phyloP scores from a whole-genome alignment of 2,113 vertebrate species.

The Drymodes brunneopygia region DNA sequence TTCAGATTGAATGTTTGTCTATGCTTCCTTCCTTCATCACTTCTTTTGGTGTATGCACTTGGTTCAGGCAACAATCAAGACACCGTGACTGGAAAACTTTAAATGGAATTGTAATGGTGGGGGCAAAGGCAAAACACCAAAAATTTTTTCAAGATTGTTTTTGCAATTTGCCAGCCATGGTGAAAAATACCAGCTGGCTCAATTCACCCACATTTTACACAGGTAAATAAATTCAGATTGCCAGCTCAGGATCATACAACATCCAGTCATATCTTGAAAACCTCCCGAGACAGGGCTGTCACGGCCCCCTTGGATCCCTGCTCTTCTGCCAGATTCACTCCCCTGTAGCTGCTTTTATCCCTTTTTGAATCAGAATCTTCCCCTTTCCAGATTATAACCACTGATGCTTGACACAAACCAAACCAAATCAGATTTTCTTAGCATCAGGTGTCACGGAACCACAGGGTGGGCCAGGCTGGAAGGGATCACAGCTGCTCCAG shows the following conservation, averaged over 20 bases:
- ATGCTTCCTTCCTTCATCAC: background rate
- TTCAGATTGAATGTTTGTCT: background rate
- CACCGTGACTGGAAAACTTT: background rate
- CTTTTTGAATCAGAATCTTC: background rate
- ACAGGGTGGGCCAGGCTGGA: background rate
- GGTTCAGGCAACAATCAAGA: background rate
- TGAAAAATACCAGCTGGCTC: background rate
- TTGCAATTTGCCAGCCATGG: background rate
- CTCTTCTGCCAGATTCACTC: background rate
- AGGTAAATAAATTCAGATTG: background rate
- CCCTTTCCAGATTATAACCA: background rate
- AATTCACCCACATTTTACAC: background rate
- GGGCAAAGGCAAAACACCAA: background rate
- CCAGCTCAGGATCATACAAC: background rate
- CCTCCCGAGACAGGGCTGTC: background rate
- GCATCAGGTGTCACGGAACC: background rate
- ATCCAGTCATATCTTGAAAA: background rate
- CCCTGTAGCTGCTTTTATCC: accelerated
- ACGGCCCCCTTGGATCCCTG: background rate
- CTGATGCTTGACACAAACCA: background rate
- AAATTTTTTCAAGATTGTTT: background rate
- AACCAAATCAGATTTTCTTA: background rate
- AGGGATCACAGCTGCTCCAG: background rate
- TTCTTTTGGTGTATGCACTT: background rate
- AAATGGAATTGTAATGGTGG: accelerated